Conservation (phyloP, 2,113 vertebrate species). For the Poicephalus meyeri region DNA sequence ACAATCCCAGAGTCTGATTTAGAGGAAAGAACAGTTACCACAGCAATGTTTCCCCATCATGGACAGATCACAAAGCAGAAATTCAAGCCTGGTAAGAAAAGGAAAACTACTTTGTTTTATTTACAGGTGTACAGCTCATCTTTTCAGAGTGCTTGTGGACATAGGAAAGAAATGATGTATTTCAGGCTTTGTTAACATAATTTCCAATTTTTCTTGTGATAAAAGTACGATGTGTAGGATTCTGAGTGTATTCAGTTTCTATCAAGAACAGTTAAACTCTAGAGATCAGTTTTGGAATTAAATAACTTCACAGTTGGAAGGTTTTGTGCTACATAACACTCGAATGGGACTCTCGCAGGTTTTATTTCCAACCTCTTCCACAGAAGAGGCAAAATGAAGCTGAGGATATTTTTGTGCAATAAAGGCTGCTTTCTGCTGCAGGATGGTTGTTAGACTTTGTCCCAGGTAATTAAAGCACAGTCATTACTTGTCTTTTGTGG, state of each 20-base stretch:
- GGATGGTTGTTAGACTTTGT: neutral
- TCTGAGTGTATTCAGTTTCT: neutral
- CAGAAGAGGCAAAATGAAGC: neutral
- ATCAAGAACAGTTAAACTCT: neutral
- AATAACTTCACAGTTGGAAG: neutral
- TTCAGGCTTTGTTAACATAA: neutral
- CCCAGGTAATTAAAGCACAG: constrained; percentile 10
- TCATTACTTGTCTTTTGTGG: constrained; percentile 32
- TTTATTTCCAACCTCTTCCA: neutral
- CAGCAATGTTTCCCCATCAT: constrained; percentile 69
- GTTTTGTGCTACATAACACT: neutral
- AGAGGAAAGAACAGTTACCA: constrained; percentile 72
- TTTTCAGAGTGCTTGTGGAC: neutral
- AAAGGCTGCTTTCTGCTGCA: neutral
- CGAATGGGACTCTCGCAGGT: neutral
- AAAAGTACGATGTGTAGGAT: neutral
- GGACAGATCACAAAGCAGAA: constrained; percentile 74
- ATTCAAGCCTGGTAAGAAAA: constrained; percentile 74
- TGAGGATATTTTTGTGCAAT: neutral
- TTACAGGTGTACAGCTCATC: neutral
- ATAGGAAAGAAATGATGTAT: neutral
- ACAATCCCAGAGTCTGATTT: constrained; percentile 82
- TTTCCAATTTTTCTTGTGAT: neutral
- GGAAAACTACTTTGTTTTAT: neutral
- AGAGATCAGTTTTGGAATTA: neutral